Evolutionary conservation across 2,888 invertebrate genomes (phyloP).

Genomic region (Holacanthella duospinosa): DNA sequence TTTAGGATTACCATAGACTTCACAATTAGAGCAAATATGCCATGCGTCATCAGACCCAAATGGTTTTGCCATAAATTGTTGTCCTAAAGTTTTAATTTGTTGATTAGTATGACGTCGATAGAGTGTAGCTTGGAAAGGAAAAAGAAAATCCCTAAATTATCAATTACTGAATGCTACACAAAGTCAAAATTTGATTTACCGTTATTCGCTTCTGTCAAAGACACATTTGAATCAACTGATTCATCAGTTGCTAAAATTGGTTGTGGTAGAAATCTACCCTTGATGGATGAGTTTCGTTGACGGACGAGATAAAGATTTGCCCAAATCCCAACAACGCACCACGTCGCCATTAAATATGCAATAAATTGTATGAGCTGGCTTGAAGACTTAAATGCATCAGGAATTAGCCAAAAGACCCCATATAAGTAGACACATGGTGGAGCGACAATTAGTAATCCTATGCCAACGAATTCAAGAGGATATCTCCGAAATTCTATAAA

Average conservation of each 20-base stretch:
- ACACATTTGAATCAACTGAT: no score
- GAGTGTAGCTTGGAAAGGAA: not conserved
- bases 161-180: no score
- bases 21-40: conserved; percentile 35
- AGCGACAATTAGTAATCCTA: conserved; percentile 9
- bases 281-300: conserved; percentile 24
- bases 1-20: conserved; percentile 12
- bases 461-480: conserved; percentile 16
- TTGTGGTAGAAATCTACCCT: conserved; percentile 20
- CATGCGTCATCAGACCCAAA: conserved; percentile 28
- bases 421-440: conserved; percentile 16
- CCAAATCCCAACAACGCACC: conserved; percentile 20
- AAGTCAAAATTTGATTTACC: no score
- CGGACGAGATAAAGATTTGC: conserved; percentile 24
- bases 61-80: conserved; percentile 26
- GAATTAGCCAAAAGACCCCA: conserved; percentile 20
- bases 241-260: conserved; percentile 16
- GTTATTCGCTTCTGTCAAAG: no score
- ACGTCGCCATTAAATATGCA: conserved; percentile 11
- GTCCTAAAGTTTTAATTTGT: conserved; percentile 18
- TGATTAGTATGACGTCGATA: conserved; percentile 11
- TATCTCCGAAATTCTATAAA: conserved; percentile 2
- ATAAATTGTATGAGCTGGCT: not conserved
- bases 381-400: conserved; percentile 12
- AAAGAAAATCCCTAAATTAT: no score